These are phyloP conservation scores for Micronycteris hirsuta DNA, from an alignment of 2,113 vertebrate species.

Conservation along the genomic window DNA sequence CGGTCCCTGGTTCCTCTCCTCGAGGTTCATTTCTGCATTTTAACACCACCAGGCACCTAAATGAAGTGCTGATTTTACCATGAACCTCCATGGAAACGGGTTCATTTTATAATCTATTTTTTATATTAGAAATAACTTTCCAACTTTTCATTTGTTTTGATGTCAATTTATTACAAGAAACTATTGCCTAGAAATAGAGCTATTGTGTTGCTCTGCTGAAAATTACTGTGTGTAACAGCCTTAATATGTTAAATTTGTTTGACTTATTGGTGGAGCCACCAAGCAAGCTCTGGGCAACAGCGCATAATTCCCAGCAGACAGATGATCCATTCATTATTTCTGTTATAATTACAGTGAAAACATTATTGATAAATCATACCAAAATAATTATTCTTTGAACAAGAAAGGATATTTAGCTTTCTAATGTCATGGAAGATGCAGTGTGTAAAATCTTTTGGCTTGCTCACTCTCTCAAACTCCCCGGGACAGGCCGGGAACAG, in stretches of 20 bases:
- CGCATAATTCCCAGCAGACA: conserved; percentile 76
- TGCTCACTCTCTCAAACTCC: neutral
- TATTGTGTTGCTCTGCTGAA: conserved; percentile 45
- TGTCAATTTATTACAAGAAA: conserved; percentile 55
- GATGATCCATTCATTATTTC: conserved; percentile 81
- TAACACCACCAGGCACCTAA: neutral
- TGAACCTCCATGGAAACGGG: neutral
- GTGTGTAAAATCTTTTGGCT: conserved; percentile 60
- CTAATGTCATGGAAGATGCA: conserved; percentile 59
- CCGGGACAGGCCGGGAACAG: conserved; percentile 35
- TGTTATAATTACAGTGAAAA: conserved; percentile 79
- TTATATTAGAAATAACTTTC: conserved; percentile 52
- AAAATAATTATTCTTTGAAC: conserved; percentile 73
- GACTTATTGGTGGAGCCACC: conserved; percentile 69
- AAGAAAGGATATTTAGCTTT: conserved; percentile 69
- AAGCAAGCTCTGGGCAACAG: conserved; percentile 57
- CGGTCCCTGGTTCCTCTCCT: neutral
- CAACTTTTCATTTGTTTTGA: conserved; percentile 61
- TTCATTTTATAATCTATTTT: conserved; percentile 46
- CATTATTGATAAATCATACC: conserved; percentile 81
- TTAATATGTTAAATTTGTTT: conserved; percentile 77
- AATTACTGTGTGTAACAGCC: conserved; percentile 61
- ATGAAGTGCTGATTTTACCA: neutral
- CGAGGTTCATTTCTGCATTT: neutral
- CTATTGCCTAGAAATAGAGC: conserved; percentile 48